phyloP scores from a whole-genome alignment of 2,888 invertebrate genomes.

The Hymenopus coronatus region DNA sequence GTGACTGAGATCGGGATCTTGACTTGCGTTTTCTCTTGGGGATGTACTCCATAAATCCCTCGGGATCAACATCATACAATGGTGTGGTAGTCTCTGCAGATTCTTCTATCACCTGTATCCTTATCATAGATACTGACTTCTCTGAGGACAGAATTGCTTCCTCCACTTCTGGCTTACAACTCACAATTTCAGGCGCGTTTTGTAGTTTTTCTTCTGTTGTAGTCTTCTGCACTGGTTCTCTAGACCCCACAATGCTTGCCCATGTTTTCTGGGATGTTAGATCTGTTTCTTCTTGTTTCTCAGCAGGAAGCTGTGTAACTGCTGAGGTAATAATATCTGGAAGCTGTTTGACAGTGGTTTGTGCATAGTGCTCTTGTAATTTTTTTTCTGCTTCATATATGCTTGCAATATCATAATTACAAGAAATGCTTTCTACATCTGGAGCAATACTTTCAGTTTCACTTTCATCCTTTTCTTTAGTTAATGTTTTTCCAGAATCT shows the following conservation, averaged over 20 bases:
- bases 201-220: constrained; percentile 31
- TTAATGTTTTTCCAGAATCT: background rate
- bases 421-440: background rate
- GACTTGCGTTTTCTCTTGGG: constrained; percentile 48
- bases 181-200: background rate
- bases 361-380: background rate
- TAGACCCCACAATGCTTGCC: constrained; percentile 37
- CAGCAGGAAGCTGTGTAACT: background rate
- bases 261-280: constrained; percentile 30
- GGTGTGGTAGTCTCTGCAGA: constrained; percentile 42
- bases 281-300: background rate
- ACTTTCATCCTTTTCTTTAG: too few species aligned
- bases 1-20: constrained; percentile 43
- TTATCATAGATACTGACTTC: constrained; percentile 36
- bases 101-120: constrained; percentile 41
- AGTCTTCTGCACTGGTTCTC: constrained; percentile 35
- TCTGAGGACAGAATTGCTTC: background rate
- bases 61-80: constrained; percentile 43
- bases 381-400: constrained; percentile 17
- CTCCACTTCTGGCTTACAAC: background rate
- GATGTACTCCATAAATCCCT: constrained; percentile 52
- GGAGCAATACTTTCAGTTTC: background rate
- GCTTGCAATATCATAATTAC: constrained; percentile 5
- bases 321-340: background rate
- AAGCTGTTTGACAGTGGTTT: background rate